These are phyloP conservation scores for Rhaphigaster nebulosa DNA, from an alignment of 2,888 invertebrate genomes.

Conservation along the genomic window DNA sequence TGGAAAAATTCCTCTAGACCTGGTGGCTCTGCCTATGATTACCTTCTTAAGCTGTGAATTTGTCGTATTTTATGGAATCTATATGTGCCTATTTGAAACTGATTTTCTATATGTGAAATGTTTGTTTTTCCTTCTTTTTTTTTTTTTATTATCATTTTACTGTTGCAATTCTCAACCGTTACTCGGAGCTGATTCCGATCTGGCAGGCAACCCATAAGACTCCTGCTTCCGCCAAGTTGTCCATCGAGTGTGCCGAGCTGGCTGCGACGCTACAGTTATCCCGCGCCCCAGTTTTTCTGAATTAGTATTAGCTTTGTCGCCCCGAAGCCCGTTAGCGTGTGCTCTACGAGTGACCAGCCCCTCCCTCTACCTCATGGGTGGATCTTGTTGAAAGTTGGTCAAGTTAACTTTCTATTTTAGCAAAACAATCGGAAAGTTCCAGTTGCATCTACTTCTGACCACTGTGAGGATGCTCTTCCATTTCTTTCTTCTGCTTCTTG, in stretches of 20 bases:
- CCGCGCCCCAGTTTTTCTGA: neutral
- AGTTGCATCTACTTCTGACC: conserved; percentile 18
- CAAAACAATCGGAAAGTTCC: conserved; percentile 42
- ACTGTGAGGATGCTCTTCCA: neutral
- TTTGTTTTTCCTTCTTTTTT: too few relatives aligned
- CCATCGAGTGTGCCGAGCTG: neutral
- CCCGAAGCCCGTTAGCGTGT: neutral
- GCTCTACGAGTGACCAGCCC: conserved; percentile 17
- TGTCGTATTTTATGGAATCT: too few relatives aligned
- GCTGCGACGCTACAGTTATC: neutral
- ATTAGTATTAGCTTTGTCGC: neutral
- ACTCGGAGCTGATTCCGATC: neutral
- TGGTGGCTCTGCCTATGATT: too few relatives aligned
- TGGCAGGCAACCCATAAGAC: neutral
- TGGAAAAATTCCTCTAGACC: too few relatives aligned
- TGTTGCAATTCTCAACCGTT: too few relatives aligned
- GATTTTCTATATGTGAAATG: too few relatives aligned
- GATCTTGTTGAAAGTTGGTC: conserved; percentile 42
- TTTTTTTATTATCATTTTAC: too few relatives aligned
- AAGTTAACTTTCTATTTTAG: conserved; percentile 40
- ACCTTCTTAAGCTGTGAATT: too few relatives aligned
- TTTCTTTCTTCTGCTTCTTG: conserved; percentile 40
- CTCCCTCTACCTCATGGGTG: neutral
- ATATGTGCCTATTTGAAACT: too few relatives aligned
- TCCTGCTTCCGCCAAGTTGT: neutral